Base-by-base conservation (phyloP, 1,140 invertebrate species). In the Lepidurus apus region DNA sequence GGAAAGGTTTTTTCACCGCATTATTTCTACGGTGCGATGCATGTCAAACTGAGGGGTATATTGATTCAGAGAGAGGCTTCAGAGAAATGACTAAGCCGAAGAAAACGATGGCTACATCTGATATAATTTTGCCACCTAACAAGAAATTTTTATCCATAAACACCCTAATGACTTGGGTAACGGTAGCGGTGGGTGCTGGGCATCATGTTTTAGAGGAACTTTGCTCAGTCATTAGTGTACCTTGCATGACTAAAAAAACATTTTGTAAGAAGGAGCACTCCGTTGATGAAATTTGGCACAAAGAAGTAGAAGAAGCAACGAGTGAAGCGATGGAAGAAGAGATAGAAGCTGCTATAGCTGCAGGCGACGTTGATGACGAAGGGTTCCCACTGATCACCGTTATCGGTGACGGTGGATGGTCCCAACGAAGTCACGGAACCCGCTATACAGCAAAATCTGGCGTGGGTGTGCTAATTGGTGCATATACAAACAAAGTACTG, bases 241-340 rank as follows among this genome's bases (percentile, higher is more conserved):
- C 45, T 47, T 47, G 45, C 45, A 47, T 47, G 45, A 47, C 45
- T 47, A 47, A 47, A 47, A 47, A 47, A 47, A 47, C 45, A 17
- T 47, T 47, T 47, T 9, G 45, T 47, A 47, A 47, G 45, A 47
- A 47, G 45, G 45, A 47, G 45, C 45, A 47, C 9, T 17, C 9
- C 45, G 45, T 17, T 47, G 9, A 1, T 47, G 78, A 79, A 74
- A 24, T 43, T 10, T 43, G 79, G 47, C 43, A 79, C 21, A 77
- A 80, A 47, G 45, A 81, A 76, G 34, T 81, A 78, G 81, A 74
- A 80, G 79, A 79, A 44, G 44, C 43, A 65, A 43, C 26, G 80
- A 75, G 74, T 74, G 79, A 13, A 77, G 42, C 44, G 77, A 81
- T 43, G 7, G 81, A 87, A 82, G 75, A 76, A 77, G 8, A 81